Evolutionary conservation across 2,113 vertebrate species (phyloP).

Genomic region (Crotalus viridis): DNA sequence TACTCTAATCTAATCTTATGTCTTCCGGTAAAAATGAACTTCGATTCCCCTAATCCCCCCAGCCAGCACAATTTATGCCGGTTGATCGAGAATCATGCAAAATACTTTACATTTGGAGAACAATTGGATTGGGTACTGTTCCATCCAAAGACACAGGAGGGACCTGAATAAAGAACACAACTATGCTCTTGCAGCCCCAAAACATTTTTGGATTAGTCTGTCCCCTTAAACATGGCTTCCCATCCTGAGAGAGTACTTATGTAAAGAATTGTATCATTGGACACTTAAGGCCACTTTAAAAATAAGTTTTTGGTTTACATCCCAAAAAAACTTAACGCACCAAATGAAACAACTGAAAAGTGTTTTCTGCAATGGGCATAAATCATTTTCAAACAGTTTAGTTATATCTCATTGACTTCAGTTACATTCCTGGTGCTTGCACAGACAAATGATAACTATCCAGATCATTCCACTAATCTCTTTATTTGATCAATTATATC

Average conservation of each 20-base stretch:
- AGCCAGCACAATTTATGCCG: neutral
- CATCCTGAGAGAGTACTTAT: no score
- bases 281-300: neutral
- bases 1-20: neutral
- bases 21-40: neutral
- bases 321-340: neutral
- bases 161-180: neutral
- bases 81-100: neutral
- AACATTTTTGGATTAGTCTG: neutral
- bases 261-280: neutral
- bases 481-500: neutral
- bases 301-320: neutral
- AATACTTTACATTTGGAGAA: neutral
- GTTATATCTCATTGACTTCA: neutral
- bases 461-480: neutral
- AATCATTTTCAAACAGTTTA: neutral
- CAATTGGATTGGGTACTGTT: neutral
- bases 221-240: neutral
- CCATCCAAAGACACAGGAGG: neutral
- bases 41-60: neutral
- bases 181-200: neutral
- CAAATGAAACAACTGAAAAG: neutral
- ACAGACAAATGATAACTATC: neutral
- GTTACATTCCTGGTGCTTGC: neutral
- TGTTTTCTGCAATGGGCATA: neutral